Evolutionary conservation across 1,140 invertebrate species (phyloP).

Genomic region (Tribolium madens): DNA sequence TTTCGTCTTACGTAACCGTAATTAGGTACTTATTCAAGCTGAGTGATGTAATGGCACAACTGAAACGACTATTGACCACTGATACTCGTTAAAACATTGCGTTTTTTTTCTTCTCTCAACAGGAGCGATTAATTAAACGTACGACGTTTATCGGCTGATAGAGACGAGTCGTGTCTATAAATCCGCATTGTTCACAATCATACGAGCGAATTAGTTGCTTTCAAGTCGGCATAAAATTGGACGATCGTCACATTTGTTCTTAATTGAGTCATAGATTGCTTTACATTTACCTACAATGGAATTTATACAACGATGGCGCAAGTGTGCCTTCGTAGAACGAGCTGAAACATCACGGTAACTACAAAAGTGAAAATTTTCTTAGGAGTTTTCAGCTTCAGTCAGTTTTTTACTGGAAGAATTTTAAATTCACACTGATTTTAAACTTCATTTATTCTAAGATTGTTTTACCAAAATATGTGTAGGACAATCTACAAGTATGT

Average conservation of each 20-base stretch:
- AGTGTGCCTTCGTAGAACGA: not conserved
- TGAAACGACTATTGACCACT: constrained; percentile 4
- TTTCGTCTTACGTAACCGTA: constrained; percentile 51
- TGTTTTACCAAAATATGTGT: no score
- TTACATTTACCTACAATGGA: constrained; percentile 3
- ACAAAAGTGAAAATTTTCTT: no score
- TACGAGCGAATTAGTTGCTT: constrained; percentile 12
- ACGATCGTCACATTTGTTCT: constrained; percentile 7
- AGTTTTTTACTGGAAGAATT: no score
- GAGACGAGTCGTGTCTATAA: constrained; percentile 29
- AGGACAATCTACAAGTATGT: no score
- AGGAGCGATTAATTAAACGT: constrained; percentile 15
- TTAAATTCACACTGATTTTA: no score
- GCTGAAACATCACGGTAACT: no score
- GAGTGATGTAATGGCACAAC: constrained; percentile 50
- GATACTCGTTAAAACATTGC: constrained; percentile 19
- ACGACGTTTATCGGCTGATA: constrained; percentile 28
- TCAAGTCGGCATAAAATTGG: constrained; percentile 11
- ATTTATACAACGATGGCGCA: constrained; percentile 1
- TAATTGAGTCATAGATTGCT: constrained; percentile 34
- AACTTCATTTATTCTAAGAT: no score
- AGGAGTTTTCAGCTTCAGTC: no score
- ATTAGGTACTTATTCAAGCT: constrained; percentile 53
- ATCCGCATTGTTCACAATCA: constrained; percentile 19
- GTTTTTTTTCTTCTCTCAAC: not conserved